phyloP scores from a whole-genome alignment of 1,140 invertebrate species.

The Drosophila repletoides region DNA sequence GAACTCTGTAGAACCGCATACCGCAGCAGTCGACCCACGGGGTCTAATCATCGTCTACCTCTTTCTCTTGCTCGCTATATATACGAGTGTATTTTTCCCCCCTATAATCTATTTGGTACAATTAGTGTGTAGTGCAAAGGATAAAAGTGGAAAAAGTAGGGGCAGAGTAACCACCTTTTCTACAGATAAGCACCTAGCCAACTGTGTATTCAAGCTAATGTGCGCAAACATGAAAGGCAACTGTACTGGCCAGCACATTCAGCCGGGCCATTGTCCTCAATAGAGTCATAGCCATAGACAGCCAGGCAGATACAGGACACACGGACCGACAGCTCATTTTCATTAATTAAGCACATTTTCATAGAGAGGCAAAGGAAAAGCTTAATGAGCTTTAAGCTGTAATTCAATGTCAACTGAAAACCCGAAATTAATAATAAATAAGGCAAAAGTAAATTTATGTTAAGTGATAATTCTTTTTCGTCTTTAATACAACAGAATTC shows the following conservation, averaged over 20 bases:
- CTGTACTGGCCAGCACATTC: neutral
- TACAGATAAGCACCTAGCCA: neutral
- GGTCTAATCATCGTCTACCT: neutral
- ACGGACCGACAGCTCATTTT: constrained; percentile 20
- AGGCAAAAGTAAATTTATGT: too few species aligned
- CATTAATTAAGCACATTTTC: constrained; percentile 21
- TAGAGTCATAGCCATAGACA: neutral
- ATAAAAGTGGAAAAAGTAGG: constrained; percentile 13
- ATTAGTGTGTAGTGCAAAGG: constrained; percentile 11
- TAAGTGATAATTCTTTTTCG: too few species aligned
- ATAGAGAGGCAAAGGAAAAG: neutral
- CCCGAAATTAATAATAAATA: too few species aligned
- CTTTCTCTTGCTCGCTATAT: neutral
- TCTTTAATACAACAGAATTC: too few species aligned
- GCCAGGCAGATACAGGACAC: neutral
- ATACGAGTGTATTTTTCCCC: too few species aligned
- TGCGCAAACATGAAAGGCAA: constrained; percentile 29
- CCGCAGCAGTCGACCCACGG: neutral
- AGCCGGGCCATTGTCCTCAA: constrained; percentile 15
- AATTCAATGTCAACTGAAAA: too few species aligned
- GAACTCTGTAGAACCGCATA: neutral
- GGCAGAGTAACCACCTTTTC: neutral
- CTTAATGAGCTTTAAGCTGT: neutral
- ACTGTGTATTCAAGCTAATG: constrained; percentile 31
- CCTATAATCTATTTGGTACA: constrained; percentile 1